Evolutionary conservation across 2,113 vertebrate species (phyloP).

Genomic region (Cricetomys ansorgei): DNA sequence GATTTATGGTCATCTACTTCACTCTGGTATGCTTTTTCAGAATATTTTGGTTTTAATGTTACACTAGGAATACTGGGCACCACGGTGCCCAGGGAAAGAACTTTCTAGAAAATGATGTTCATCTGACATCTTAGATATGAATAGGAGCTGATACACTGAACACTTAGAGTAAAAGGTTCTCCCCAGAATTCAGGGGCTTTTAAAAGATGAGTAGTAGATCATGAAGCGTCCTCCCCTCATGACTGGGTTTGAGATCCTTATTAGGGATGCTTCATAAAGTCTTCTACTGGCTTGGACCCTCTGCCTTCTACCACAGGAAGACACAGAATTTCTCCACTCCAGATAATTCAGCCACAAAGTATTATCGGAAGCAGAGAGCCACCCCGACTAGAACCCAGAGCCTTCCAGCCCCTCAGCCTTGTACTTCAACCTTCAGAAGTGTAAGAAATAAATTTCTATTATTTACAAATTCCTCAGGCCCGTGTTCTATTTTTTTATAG

Average conservation of each 20-base stretch:
- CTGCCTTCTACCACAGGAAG: background rate
- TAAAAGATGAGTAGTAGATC: too few relatives aligned
- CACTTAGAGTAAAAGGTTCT: background rate
- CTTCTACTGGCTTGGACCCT: background rate
- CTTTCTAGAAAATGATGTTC: background rate
- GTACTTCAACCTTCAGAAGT: background rate
- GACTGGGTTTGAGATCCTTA: background rate
- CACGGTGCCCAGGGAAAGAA: background rate
- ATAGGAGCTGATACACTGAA: background rate
- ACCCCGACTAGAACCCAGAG: background rate
- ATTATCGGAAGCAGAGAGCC: background rate
- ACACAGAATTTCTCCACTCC: background rate
- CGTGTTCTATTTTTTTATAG: background rate
- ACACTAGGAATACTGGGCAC: background rate
- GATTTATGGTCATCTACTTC: background rate
- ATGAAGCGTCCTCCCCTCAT: background rate
- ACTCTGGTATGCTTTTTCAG: background rate
- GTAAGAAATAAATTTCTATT: background rate
- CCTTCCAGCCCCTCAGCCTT: accelerated
- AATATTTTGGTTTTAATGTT: background rate
- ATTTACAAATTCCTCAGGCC: background rate
- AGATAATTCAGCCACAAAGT: background rate
- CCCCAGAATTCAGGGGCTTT: background rate
- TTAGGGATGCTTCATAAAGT: too few relatives aligned
- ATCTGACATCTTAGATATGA: background rate